Conservation (phyloP, 2,888 invertebrate species). For the Coleophora deauratella region DNA sequence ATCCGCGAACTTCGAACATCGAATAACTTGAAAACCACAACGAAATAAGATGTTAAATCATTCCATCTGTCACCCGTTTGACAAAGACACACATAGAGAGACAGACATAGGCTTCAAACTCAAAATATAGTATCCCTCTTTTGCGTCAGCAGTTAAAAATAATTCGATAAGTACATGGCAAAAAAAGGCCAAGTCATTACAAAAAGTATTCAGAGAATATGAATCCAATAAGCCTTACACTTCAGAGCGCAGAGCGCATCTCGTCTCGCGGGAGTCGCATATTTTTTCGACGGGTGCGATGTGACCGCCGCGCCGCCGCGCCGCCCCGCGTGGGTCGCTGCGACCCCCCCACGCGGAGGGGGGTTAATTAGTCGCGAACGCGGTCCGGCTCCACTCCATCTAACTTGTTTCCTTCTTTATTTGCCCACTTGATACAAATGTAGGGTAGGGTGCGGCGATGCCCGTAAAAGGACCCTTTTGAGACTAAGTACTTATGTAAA, state of each 20-base stretch:
- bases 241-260: constrained; percentile 30
- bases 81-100: too few species aligned
- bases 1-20: too few species aligned
- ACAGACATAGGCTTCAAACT: too few species aligned
- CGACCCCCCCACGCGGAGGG: constrained; percentile 21
- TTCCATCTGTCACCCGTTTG: too few species aligned
- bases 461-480: constrained; percentile 16
- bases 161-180: too few species aligned
- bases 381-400: constrained; percentile 67
- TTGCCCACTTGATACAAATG: constrained; percentile 71
- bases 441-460: constrained; percentile 22
- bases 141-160: too few species aligned
- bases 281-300: constrained; percentile 44
- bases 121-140: too few species aligned
- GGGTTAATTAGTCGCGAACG: constrained; percentile 72
- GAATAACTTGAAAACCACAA: too few species aligned
- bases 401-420: constrained; percentile 72
- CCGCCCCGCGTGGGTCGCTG: constrained; percentile 17
- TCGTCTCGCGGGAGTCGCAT: constrained; percentile 51
- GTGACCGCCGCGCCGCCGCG: constrained; percentile 19
- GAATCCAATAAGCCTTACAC: constrained; percentile 22
- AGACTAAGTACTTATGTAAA: neutral
- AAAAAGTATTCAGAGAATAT: too few species aligned
- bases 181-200: too few species aligned
- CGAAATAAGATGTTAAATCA: too few species aligned